phyloP scores from a whole-genome alignment of 2,797 vertebrate species.

The Okamejei kenojei region DNA sequence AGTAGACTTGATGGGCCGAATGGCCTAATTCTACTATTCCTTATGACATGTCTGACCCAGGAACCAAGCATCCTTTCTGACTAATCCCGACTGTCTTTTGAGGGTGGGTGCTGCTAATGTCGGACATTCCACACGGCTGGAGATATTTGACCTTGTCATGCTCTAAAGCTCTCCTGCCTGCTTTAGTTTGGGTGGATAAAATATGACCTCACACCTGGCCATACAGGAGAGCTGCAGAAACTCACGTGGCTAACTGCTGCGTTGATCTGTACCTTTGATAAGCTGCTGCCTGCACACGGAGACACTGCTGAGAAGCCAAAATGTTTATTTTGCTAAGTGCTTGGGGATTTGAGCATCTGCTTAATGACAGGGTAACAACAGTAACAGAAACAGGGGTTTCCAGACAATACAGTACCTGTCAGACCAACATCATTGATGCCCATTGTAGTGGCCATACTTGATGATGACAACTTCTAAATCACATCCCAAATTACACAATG shows the following conservation, averaged over 20 bases:
- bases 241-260: background rate
- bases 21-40: too few species aligned
- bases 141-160: background rate
- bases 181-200: background rate
- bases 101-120: background rate
- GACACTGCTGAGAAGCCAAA: background rate
- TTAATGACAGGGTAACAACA: constrained; percentile 1
- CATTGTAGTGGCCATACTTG: background rate
- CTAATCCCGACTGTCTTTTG: background rate
- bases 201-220: too few species aligned
- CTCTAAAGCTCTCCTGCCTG: background rate
- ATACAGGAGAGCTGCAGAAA: background rate
- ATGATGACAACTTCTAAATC: background rate
- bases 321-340: background rate
- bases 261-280: background rate
- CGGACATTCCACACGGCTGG: too few species aligned
- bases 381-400: background rate
- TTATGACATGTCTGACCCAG: background rate
- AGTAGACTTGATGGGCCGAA: too few species aligned
- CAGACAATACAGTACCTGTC: too few species aligned
- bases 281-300: background rate
- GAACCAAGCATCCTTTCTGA: background rate
- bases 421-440: background rate
- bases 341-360: background rate
- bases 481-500: background rate